A percentile compares a stretch with the other conserved stretches of the same genome.
Evolutionary conservation across 35 echinoderm and acorn worm genomes (phyloP).

Genomic region (Lytechinus variegatus): DNA sequence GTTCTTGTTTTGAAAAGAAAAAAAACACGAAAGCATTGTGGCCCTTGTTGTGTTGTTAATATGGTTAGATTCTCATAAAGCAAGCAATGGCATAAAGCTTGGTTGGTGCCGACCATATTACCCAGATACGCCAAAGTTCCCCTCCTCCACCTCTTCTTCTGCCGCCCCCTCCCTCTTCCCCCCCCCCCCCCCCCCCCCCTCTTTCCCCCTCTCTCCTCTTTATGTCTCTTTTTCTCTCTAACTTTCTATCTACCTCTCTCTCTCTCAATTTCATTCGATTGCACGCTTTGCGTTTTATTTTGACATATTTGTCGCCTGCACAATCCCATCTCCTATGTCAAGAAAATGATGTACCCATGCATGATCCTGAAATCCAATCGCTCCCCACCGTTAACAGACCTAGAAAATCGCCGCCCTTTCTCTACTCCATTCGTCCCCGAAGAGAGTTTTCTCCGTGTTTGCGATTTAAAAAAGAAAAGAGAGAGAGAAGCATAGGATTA

Average conservation of each 20-base stretch:
- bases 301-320: background rate
- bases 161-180: background rate
- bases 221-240: background rate
- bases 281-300: background rate
- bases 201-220: background rate
- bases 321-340: background rate
- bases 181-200: background rate
- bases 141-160: background rate
- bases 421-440: background rate
- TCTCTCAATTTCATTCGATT: background rate
- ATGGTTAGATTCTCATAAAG: background rate
- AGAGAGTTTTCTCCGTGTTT: background rate
- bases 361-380: slow-evolving; percentile 1
- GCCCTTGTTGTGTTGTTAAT: background rate
- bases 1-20: background rate
- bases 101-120: background rate
- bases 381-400: background rate
- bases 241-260: background rate
- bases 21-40: no score
- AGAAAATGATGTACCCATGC: background rate
- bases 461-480: background rate
- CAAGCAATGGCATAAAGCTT: background rate
- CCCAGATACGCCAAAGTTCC: background rate
- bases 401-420: background rate
- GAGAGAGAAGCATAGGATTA: background rate